These are phyloP conservation scores for Diadegma fenestrale DNA, from an alignment of 2,888 invertebrate genomes.

Conservation along the genomic window DNA sequence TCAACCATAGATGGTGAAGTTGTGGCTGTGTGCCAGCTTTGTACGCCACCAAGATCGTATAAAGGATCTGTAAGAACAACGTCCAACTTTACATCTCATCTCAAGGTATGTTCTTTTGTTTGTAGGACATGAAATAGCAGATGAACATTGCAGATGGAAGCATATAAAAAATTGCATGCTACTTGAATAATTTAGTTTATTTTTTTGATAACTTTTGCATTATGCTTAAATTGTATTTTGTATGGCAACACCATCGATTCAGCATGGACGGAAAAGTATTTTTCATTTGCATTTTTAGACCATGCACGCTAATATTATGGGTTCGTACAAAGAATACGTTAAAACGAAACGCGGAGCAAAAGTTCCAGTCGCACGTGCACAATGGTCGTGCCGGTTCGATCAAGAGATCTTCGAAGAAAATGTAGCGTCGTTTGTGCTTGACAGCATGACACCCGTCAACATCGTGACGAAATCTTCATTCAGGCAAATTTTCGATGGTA, in stretches of 20 bases:
- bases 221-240: neutral
- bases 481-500: slow-evolving; percentile 18
- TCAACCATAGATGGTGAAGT: no score
- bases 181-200: neutral
- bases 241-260: neutral
- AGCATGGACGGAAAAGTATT: neutral
- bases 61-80: neutral
- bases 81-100: slow-evolving; percentile 1
- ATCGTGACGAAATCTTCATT: slow-evolving; percentile 17
- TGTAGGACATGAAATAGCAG: neutral
- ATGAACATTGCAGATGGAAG: neutral
- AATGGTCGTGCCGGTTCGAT: slow-evolving; percentile 16
- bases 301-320: neutral
- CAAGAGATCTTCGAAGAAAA: slow-evolving; percentile 15
- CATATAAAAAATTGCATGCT: neutral
- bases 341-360: slow-evolving; percentile 7
- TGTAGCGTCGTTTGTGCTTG: slow-evolving; percentile 11
- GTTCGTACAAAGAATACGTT: neutral
- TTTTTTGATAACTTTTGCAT: neutral
- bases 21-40: no score
- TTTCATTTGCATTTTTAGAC: neutral
- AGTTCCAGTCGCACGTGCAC: neutral
- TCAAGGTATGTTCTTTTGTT: slow-evolving; percentile 2
- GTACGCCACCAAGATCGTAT: neutral
- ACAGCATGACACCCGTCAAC: slow-evolving; percentile 4